Conservation (phyloP, 1,140 invertebrate genomes). For the Caenorhabditis inopinata region DNA sequence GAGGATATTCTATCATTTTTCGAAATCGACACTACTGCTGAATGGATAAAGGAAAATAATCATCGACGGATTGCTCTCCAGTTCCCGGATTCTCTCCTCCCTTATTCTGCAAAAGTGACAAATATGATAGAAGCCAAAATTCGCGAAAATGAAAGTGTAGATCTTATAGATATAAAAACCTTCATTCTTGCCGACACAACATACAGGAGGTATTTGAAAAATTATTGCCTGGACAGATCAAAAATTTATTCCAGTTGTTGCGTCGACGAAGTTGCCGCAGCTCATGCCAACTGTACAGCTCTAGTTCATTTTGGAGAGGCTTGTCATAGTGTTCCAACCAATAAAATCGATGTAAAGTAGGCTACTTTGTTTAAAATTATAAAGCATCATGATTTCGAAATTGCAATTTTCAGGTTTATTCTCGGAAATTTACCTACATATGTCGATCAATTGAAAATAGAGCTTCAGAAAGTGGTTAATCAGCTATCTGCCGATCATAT, state of each 20-base stretch:
- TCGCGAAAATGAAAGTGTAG: not conserved
- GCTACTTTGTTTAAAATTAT: not conserved
- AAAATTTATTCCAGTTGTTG: slow-evolving; percentile 38
- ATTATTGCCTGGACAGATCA: not conserved
- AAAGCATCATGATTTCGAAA: not conserved
- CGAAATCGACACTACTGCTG: not conserved
- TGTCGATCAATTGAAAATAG: not conserved
- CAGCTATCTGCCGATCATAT: not conserved
- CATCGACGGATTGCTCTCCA: slow-evolving; percentile 36
- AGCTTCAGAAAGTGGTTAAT: not conserved
- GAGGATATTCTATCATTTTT: not conserved
- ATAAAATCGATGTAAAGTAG: slow-evolving; percentile 14
- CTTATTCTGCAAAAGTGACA: not conserved
- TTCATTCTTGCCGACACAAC: slow-evolving; percentile 44
- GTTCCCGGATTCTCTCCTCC: slow-evolving; percentile 38
- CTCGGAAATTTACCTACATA: not conserved
- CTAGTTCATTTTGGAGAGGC: slow-evolving; percentile 44
- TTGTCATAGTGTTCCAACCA: slow-evolving; percentile 35
- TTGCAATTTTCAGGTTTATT: not conserved
- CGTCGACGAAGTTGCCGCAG: slow-evolving; percentile 42
- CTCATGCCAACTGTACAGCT: slow-evolving; percentile 37
- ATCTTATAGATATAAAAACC: no score
- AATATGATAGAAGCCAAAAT: not conserved
- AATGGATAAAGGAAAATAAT: not conserved
- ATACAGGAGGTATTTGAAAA: slow-evolving; percentile 41